A percentile compares a stretch with the other conserved stretches of the same genome.
Evolutionary conservation across 2,797 vertebrate genomes (phyloP).

Genomic region (Neosilurus hyrtlii): DNA sequence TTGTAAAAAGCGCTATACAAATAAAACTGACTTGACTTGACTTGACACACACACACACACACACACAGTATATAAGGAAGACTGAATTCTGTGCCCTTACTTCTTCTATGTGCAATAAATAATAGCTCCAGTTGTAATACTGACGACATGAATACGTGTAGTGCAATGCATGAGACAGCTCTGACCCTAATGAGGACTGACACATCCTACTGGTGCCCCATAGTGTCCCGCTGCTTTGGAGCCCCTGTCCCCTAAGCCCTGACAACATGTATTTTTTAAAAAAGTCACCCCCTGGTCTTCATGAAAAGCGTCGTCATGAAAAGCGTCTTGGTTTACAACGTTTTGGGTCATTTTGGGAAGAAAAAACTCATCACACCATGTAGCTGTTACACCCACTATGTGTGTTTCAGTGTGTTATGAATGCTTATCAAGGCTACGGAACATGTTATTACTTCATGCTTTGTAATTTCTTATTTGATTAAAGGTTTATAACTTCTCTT

Average conservation of each 20-base stretch:
- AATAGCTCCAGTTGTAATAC: background rate
- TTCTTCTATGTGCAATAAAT: background rate
- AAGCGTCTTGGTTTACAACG: too few species aligned
- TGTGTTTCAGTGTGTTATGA: background rate
- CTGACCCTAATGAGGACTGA: conserved; percentile 43
- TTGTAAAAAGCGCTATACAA: too few species aligned
- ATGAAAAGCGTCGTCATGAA: background rate
- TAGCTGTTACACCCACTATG: background rate
- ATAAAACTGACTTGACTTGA: too few species aligned
- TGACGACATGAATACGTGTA: background rate
- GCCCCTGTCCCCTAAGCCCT: background rate
- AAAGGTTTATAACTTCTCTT: background rate
- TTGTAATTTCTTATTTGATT: background rate
- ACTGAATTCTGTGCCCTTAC: background rate
- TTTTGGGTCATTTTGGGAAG: background rate
- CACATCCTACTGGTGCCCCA: conserved; percentile 29
- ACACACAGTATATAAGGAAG: background rate
- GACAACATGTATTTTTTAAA: background rate
- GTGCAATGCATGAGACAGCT: conserved; percentile 21
- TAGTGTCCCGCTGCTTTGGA: conserved; percentile 30
- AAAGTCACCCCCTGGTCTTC: background rate
- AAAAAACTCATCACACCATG: background rate
- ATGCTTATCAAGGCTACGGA: background rate
- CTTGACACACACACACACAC: conserved; percentile 54
- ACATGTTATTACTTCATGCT: background rate